Evolutionary conservation across 2,113 vertebrate species (phyloP), one percentile per base, ranked within the genome.

Genomic region (Esox niger): DNA sequence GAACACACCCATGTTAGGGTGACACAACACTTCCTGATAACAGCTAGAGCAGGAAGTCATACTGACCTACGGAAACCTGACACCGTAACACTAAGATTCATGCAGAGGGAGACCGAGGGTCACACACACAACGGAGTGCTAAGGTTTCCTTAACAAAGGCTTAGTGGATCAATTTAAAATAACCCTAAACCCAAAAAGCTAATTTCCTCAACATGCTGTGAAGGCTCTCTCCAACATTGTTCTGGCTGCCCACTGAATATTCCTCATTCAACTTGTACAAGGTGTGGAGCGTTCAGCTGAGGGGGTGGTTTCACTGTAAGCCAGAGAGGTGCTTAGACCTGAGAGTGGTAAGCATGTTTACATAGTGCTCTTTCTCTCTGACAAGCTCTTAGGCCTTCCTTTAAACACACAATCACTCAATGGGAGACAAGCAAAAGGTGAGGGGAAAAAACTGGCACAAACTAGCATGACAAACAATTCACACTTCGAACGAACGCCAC

Each of bases 1-100:
- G 2, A 17, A 59, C 57, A 32, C 29, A 20, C 57, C n/a, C n/a
- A 31, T 35, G 9, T 20, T 9, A 4, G 21, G 29, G 59, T 61
- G 59, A 61, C 59, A 60, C 27, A 35, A 33, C 59, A 33, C 15
- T 61, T 61, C 59, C 59, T 33, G 59, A 23, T 21, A 10, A 30
- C 20, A n/a, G 29, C 7, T 31, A 59, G 7, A 26, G 17, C 64
- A 35, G 64, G 64, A 66, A 66, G 49, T 20, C 3, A 30, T 55
- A 21, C 13, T n/a, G 31, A 35, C 59, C 30, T 35, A 9, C 6
- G 30, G 8, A 20, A 11, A 35, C 31, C 30, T 61, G 31, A 32
- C 30, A 32, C 58, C 17, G 6, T 11, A 54, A 0, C 38, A 17
- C 13, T 43, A 17, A n/a, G n/a, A n/a, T n/a, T n/a, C n/a, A n/a